These are phyloP conservation scores for Hetaerina titia DNA, from an alignment of 2,888 invertebrate species.

Conservation along the genomic window DNA sequence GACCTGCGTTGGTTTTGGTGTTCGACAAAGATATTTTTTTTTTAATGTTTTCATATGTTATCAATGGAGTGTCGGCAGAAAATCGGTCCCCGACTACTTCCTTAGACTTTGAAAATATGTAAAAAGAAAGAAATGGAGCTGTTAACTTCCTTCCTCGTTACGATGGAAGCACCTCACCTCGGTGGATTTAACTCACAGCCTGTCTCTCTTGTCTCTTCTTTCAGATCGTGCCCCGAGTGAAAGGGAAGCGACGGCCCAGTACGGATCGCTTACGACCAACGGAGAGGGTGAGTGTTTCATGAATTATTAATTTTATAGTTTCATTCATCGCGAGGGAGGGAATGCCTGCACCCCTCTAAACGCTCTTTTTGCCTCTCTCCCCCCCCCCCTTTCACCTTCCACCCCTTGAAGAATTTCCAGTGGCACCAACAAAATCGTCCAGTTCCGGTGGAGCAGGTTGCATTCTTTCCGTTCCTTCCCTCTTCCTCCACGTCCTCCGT, in stretches of 20 bases:
- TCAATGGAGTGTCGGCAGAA: too few relatives aligned
- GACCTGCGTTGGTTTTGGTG: too few relatives aligned
- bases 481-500: neutral
- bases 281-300: conserved; percentile 85
- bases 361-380: neutral
- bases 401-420: conserved; percentile 60
- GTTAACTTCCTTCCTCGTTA: too few relatives aligned
- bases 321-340: conserved; percentile 66
- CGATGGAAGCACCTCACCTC: neutral
- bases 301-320: conserved; percentile 69
- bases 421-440: conserved; percentile 70
- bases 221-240: conserved; percentile 85
- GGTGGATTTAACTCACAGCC: neutral
- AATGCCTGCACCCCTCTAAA: conserved; percentile 68
- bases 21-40: too few relatives aligned
- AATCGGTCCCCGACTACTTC: too few relatives aligned
- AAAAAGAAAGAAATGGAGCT: too few relatives aligned
- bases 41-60: too few relatives aligned
- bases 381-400: neutral
- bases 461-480: neutral
- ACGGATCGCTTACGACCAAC: conserved; percentile 89
- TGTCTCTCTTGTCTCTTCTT: conserved; percentile 75
- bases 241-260: conserved; percentile 81
- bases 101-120: too few relatives aligned
- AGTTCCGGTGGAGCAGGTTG: conserved; percentile 36